These are phyloP conservation scores for Cylindroiulus punctatus DNA, from an alignment of 2,888 invertebrate species.

Conservation along the genomic window DNA sequence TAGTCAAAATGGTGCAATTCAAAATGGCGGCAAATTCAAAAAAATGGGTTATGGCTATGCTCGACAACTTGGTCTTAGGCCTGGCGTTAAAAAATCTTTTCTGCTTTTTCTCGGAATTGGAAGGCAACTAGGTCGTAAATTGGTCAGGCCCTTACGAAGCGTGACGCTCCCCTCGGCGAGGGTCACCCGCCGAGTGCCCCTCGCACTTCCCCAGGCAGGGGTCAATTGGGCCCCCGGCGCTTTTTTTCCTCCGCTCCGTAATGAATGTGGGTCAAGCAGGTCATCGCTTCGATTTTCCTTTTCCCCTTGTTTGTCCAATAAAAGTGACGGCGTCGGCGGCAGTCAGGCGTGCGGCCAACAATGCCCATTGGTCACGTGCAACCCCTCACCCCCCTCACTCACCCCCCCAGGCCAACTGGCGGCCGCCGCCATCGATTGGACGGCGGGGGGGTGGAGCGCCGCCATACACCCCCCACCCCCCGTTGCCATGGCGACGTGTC, in stretches of 20 bases:
- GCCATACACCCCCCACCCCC: not conserved
- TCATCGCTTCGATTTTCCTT: conserved; percentile 29
- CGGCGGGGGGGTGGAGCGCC: not conserved
- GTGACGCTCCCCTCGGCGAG: not conserved
- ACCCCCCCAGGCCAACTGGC: conserved; percentile 18
- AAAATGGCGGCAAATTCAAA: no score
- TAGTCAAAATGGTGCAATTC: no score
- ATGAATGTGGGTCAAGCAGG: conserved; percentile 33
- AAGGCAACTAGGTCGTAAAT: not conserved
- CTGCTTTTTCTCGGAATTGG: not conserved
- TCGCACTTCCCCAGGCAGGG: not conserved
- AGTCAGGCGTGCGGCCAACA: conserved; percentile 36
- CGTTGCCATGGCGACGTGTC: conserved; percentile 21
- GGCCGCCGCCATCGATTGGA: conserved; percentile 25
- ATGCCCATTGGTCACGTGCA: conserved; percentile 27
- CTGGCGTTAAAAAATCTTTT: not conserved
- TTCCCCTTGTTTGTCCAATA: conserved; percentile 38
- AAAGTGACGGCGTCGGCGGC: conserved; percentile 35
- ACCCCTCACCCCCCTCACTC: not conserved
- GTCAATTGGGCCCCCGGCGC: conserved; percentile 1
- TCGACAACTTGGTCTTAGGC: not conserved
- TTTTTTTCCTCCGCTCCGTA: not conserved
- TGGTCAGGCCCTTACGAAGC: conserved; percentile 12
- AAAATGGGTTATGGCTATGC: not conserved
- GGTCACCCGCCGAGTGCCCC: not conserved